phyloP scores from a whole-genome alignment of 1,140 invertebrate genomes.

The Maconellicoccus hirsutus region DNA sequence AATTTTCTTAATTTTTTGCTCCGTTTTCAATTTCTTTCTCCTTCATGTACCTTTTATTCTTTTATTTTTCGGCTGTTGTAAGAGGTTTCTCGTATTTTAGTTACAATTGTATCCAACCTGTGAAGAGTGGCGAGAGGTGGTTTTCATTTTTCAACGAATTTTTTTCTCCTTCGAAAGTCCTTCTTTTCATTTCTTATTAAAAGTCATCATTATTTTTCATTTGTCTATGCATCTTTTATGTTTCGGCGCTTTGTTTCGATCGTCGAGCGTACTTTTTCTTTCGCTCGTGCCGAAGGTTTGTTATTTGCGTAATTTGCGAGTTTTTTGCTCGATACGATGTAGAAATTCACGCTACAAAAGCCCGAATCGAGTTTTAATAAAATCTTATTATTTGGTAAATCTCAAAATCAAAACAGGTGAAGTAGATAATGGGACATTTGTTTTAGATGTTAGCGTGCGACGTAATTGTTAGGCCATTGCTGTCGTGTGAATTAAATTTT shows the following conservation, averaged over 20 bases:
- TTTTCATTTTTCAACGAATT: neutral
- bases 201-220: neutral
- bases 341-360: too few relatives aligned
- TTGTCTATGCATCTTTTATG: neutral
- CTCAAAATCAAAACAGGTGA: too few relatives aligned
- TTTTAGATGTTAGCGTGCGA: too few relatives aligned
- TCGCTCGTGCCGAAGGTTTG: neutral
- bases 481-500: too few relatives aligned
- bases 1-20: conserved; percentile 6
- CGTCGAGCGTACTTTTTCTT: neutral
- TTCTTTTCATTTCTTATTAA: neutral
- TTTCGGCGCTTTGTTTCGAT: neutral
- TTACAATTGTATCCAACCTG: neutral
- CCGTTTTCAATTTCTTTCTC: neutral
- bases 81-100: neutral
- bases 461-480: too few relatives aligned
- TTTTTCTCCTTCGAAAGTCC: neutral
- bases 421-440: too few relatives aligned
- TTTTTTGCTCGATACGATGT: too few relatives aligned
- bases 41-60: neutral
- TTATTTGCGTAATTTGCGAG: neutral
- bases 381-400: too few relatives aligned
- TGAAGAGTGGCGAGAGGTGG: neutral
- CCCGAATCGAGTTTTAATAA: too few relatives aligned
- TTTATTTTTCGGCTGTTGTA: neutral